Evolutionary conservation across 2,888 invertebrate species (phyloP).

Genomic region (Meganola albula): DNA sequence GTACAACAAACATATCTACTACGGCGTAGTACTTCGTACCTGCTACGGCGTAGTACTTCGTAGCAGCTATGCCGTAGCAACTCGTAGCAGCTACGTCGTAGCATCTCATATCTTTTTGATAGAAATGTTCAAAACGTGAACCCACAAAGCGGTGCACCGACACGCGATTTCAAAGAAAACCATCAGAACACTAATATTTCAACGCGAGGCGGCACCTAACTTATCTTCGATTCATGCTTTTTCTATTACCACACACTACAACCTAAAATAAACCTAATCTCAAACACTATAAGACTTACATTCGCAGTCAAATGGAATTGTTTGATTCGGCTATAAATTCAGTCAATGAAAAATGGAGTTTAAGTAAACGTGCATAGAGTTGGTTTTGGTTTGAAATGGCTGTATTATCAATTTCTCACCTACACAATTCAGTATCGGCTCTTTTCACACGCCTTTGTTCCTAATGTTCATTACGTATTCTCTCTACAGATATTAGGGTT

Average conservation of each 20-base stretch:
- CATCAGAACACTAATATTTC: slow-evolving; percentile 65
- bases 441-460: slow-evolving; percentile 67
- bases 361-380: slow-evolving; percentile 27
- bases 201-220: slow-evolving; percentile 51
- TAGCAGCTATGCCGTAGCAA: slow-evolving; percentile 12
- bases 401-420: slow-evolving; percentile 55
- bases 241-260: slow-evolving; percentile 17
- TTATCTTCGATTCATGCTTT: slow-evolving; percentile 59
- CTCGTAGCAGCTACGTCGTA: slow-evolving; percentile 18
- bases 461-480: slow-evolving; percentile 74
- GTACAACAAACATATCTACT: no score
- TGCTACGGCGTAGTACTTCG: slow-evolving; percentile 14
- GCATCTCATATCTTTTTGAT: no score
- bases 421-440: slow-evolving; percentile 61
- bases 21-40: no score
- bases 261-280: slow-evolving; percentile 28
- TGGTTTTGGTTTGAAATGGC: slow-evolving; percentile 20
- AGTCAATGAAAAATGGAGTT: slow-evolving; percentile 30
- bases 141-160: slow-evolving; percentile 43
- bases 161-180: slow-evolving; percentile 51
- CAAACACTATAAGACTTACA: background rate
- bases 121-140: slow-evolving; percentile 35
- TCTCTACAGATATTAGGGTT: slow-evolving; percentile 62
- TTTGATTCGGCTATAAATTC: slow-evolving; percentile 35
- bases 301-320: slow-evolving; percentile 2